These are phyloP conservation scores for Harpalus rubripes DNA, from an alignment of 2,888 invertebrate genomes.

Conservation along the genomic window DNA sequence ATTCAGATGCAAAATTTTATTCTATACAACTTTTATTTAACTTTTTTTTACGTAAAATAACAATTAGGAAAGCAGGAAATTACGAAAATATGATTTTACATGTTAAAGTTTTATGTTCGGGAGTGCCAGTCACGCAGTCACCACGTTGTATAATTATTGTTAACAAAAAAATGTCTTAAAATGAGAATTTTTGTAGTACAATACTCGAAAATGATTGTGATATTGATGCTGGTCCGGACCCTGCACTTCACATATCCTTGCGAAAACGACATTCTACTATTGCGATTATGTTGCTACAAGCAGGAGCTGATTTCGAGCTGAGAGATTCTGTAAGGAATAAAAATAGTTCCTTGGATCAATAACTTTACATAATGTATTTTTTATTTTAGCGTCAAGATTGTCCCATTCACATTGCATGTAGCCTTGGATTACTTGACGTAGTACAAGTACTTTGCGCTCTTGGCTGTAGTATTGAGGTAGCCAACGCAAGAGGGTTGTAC, in stretches of 20 bases:
- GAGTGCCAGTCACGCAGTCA: too few relatives aligned
- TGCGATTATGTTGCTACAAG: conserved; percentile 81
- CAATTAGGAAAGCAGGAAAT: too few relatives aligned
- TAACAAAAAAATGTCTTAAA: neutral
- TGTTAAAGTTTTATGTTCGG: too few relatives aligned
- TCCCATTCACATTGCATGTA: conserved; percentile 81
- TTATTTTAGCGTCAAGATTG: conserved; percentile 80
- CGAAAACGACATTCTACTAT: conserved; percentile 79
- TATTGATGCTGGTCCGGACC: conserved; percentile 76
- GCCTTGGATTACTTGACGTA: conserved; percentile 79
- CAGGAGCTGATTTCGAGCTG: conserved; percentile 81
- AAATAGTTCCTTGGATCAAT: conserved; percentile 15
- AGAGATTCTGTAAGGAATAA: conserved; percentile 78
- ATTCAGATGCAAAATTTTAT: too few relatives aligned
- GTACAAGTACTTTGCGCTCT: conserved; percentile 81
- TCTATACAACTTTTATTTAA: too few relatives aligned
- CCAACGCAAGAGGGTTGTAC: conserved; percentile 81
- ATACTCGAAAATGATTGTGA: conserved; percentile 75
- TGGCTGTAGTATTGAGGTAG: conserved; percentile 82
- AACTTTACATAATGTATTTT: conserved; percentile 67
- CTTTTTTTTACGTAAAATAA: too few relatives aligned
- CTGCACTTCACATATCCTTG: conserved; percentile 82
- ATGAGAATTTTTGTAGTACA: conserved; percentile 71
- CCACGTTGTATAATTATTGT: neutral
- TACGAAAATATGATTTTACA: too few relatives aligned